Conservation (phyloP, 2,797 vertebrate genomes). For the Cheirogaleus major region DNA sequence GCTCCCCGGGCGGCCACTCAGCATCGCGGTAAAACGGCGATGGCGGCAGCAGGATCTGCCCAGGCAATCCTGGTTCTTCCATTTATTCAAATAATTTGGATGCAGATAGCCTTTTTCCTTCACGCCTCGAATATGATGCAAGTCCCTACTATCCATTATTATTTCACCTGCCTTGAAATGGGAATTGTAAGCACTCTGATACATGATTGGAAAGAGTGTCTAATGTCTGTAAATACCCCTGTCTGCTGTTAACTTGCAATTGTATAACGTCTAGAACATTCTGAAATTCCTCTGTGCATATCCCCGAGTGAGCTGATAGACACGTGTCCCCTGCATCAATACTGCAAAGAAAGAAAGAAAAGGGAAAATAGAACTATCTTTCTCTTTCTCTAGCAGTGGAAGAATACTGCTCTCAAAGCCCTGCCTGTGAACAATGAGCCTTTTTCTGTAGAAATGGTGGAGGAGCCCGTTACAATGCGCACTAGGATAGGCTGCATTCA, state of each 20-base stretch:
- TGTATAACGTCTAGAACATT: conserved; percentile 12
- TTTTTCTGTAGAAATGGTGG: not conserved
- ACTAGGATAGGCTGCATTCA: not conserved
- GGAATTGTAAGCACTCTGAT: conserved; percentile 52
- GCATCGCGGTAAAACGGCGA: not conserved
- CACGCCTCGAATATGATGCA: conserved; percentile 28
- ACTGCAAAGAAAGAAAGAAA: not conserved
- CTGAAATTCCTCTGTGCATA: conserved; percentile 13
- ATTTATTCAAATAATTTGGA: conserved; percentile 35
- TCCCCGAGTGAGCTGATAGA: not conserved
- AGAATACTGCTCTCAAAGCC: not conserved
- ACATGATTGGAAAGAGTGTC: conserved; percentile 52
- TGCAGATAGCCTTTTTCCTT: conserved; percentile 51
- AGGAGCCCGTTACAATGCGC: not conserved
- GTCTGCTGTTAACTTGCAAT: conserved; percentile 40
- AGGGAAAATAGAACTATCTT: not conserved
- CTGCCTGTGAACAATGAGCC: not conserved
- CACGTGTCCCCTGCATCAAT: not conserved
- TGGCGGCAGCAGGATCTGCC: not conserved
- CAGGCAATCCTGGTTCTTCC: conserved; percentile 22
- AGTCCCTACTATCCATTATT: conserved; percentile 35
- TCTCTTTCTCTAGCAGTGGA: conserved; percentile 8
- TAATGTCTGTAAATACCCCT: conserved; percentile 31
- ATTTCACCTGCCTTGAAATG: conserved; percentile 61
- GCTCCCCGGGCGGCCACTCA: not conserved